phyloP scores from a whole-genome alignment of 2,888 invertebrate species.

The Chrysolina americana region DNA sequence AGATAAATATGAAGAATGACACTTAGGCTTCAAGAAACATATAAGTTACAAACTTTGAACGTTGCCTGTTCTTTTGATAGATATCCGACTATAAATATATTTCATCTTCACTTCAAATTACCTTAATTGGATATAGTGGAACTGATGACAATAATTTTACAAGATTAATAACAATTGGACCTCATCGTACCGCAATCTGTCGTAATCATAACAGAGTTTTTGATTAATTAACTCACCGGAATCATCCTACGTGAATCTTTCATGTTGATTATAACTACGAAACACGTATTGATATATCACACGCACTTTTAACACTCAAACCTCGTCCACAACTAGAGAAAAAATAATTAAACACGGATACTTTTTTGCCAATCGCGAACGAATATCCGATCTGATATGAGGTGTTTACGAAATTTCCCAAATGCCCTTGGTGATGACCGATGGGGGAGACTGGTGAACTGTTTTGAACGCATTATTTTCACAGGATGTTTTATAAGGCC shows the following conservation, averaged over 20 bases:
- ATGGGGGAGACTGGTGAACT: background rate
- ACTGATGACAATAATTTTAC: background rate
- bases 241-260: slow-evolving; percentile 54
- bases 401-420: slow-evolving; percentile 6
- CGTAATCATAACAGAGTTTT: slow-evolving; percentile 9
- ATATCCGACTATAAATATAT: background rate
- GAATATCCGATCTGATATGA: slow-evolving; percentile 12
- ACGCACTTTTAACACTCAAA: slow-evolving; percentile 11
- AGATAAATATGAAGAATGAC: no score
- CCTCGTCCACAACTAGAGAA: slow-evolving; percentile 6
- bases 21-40: no score
- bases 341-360: slow-evolving; percentile 7
- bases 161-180: background rate
- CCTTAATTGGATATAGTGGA: background rate
- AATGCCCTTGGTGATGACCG: slow-evolving; percentile 4
- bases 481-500: no score
- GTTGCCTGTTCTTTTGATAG: no score
- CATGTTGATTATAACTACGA: slow-evolving; percentile 42
- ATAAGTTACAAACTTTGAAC: no score
- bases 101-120: background rate
- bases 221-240: slow-evolving; percentile 50
- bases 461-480: background rate
- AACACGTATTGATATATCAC: slow-evolving; percentile 24
- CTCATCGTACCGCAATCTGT: background rate
- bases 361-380: background rate